phyloP scores from a whole-genome alignment of 2,797 vertebrate genomes.

The Labroides dimidiatus region DNA sequence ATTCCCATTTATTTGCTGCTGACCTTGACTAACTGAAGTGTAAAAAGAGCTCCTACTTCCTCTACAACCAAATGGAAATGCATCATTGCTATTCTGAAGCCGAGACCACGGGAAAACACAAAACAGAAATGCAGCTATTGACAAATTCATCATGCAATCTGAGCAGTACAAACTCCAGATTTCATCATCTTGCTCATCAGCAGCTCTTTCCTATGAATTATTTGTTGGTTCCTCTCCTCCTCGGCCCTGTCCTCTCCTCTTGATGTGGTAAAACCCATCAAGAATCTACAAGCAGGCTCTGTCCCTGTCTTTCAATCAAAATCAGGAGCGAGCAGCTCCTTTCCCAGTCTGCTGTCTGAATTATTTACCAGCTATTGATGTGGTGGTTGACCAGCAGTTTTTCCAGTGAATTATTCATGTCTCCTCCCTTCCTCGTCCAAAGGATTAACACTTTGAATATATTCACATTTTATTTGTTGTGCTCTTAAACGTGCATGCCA shows the following conservation, averaged over 20 bases:
- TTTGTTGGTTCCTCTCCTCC: constrained; percentile 79
- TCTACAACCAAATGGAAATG: constrained; percentile 63
- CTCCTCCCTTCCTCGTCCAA: constrained; percentile 63
- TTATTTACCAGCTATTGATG: constrained; percentile 85
- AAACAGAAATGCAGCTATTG: constrained; percentile 69
- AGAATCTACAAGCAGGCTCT: constrained; percentile 88
- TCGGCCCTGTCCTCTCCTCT: constrained; percentile 64
- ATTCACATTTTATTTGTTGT: constrained; percentile 70
- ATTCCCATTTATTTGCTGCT: constrained; percentile 56
- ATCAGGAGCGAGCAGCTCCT: constrained; percentile 76
- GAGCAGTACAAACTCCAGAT: constrained; percentile 86
- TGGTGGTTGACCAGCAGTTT: constrained; percentile 82
- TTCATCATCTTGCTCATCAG: constrained; percentile 88
- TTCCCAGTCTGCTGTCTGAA: constrained; percentile 76
- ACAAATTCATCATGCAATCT: constrained; percentile 78
- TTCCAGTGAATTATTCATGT: constrained; percentile 83
- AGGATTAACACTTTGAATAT: constrained; percentile 74
- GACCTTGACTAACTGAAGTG: constrained; percentile 66
- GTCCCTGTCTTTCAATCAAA: constrained; percentile 82
- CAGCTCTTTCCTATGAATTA: constrained; percentile 89
- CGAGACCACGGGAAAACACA: constrained; percentile 54
- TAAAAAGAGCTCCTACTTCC: constrained; percentile 35
- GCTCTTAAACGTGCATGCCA: constrained; percentile 45
- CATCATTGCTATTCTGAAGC: constrained; percentile 65
- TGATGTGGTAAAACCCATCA: constrained; percentile 92